These are phyloP conservation scores for Murina feae DNA, from an alignment of 2,113 vertebrate species.

Conservation along the genomic window DNA sequence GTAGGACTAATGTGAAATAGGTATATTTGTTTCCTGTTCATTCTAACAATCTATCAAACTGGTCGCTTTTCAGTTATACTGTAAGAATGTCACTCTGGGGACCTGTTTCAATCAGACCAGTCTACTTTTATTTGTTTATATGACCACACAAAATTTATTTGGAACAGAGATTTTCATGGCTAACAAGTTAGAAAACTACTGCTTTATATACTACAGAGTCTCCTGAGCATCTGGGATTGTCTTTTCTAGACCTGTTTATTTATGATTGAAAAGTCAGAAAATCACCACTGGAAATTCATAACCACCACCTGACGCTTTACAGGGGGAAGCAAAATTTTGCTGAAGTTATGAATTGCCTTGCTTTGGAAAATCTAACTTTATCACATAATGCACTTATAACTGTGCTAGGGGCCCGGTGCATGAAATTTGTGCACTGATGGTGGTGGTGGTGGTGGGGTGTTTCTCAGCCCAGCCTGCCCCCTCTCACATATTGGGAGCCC, in stretches of 20 bases:
- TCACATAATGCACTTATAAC: background rate
- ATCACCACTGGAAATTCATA: constrained; percentile 11
- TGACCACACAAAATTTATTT: background rate
- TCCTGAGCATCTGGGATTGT: background rate
- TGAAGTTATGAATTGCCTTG: constrained; percentile 6
- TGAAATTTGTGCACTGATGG: no score
- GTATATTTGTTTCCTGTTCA: background rate
- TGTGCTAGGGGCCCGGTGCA: no score
- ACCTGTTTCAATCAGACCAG: background rate
- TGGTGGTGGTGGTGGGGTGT: no score
- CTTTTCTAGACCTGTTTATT: background rate
- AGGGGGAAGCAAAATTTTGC: background rate
- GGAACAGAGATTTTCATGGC: background rate
- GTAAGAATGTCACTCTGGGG: background rate
- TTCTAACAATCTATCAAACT: background rate
- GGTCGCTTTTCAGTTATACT: background rate
- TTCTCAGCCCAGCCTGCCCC: no score
- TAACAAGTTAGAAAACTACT: background rate
- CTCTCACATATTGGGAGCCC: no score
- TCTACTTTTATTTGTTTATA: background rate
- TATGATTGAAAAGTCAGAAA: background rate
- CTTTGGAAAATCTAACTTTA: constrained; percentile 18
- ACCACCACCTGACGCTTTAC: background rate
- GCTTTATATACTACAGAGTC: background rate
- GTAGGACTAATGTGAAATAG: background rate